phyloP scores from a whole-genome alignment of 2,113 vertebrate species.

The Narcine bancroftii region DNA sequence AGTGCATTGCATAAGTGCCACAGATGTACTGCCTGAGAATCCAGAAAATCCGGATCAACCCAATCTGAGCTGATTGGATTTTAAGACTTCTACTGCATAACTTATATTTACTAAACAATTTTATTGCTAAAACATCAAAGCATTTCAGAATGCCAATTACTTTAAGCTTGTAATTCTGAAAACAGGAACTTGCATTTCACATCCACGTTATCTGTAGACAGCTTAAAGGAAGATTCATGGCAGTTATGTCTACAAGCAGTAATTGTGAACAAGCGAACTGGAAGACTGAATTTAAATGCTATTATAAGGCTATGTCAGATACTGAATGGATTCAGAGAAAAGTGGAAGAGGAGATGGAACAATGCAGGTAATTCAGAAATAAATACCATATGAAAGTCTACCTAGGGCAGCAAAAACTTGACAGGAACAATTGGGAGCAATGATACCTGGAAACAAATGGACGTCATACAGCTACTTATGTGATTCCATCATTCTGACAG shows the following conservation, averaged over 20 bases:
- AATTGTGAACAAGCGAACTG: neutral
- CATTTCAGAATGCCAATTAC: neutral
- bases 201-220: neutral
- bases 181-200: neutral
- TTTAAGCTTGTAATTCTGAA: neutral
- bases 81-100: no score
- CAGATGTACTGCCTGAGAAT: no score
- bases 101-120: no score
- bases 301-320: neutral
- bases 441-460: neutral
- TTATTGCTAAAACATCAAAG: no score
- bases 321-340: neutral
- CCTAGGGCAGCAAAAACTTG: neutral
- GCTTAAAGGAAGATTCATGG: neutral
- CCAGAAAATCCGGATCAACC: no score
- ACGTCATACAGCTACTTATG: neutral
- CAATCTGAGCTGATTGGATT: no score
- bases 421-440: neutral
- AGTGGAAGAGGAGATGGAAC: neutral
- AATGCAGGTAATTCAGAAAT: neutral
- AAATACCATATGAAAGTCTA: neutral
- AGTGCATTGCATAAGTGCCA: no score
- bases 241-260: neutral
- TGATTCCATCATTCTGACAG: neutral
- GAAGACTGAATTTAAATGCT: neutral